These are phyloP conservation scores for Drosophila putrida DNA, from an alignment of 2,888 invertebrate genomes.

Conservation along the genomic window DNA sequence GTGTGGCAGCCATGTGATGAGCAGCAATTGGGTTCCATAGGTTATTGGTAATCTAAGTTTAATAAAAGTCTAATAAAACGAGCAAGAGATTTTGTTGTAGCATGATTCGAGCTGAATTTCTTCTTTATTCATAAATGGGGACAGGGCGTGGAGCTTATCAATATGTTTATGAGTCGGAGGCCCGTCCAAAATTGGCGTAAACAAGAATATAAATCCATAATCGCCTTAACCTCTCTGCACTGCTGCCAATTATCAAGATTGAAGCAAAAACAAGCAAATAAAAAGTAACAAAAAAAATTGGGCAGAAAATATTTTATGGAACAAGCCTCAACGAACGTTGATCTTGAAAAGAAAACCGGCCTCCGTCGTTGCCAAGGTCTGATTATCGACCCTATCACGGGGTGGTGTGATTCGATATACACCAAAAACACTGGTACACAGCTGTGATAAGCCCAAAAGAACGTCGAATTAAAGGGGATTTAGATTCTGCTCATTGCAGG, in stretches of 20 bases:
- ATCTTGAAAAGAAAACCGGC: constrained; percentile 36
- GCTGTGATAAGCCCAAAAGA: constrained; percentile 26
- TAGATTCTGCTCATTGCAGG: constrained; percentile 18
- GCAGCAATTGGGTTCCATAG: constrained; percentile 55
- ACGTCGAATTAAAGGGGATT: constrained; percentile 9
- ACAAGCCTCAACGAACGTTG: constrained; percentile 18
- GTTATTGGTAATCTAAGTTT: constrained; percentile 67
- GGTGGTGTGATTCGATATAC: constrained; percentile 41
- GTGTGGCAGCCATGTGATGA: constrained; percentile 86
- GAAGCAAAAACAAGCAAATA: constrained; percentile 65
- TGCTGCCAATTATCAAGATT: constrained; percentile 54
- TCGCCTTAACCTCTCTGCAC: constrained; percentile 65
- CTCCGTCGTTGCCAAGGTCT: constrained; percentile 69
- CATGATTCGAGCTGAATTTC: constrained; percentile 8
- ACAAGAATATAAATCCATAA: constrained; percentile 73
- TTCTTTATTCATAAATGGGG: constrained; percentile 17
- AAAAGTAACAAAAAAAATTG: constrained; percentile 38
- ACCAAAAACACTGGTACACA: constrained; percentile 10
- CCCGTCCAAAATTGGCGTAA: constrained; percentile 66
- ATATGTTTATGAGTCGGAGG: constrained; percentile 46
- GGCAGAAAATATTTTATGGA: constrained; percentile 14
- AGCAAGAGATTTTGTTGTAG: constrained; percentile 36
- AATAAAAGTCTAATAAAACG: constrained; percentile 86
- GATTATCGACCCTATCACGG: constrained; percentile 47
- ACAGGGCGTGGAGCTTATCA: constrained; percentile 62